Base-by-base conservation (phyloP, 2,113 vertebrate genomes). In the Scomber scombrus region DNA sequence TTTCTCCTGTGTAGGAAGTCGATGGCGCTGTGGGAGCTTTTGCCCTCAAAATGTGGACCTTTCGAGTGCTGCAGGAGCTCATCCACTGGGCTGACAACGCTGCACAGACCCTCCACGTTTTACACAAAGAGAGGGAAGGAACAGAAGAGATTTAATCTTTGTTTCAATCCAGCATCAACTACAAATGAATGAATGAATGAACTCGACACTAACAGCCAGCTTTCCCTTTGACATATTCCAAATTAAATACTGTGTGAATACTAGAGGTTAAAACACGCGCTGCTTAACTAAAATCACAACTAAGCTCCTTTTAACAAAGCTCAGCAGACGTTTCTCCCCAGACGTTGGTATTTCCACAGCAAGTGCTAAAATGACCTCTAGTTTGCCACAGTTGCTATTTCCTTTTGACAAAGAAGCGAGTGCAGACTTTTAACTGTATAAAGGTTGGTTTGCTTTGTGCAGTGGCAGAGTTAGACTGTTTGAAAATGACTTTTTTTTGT, bases 11-110 rank as follows among this genome's bases (percentile, higher is more conserved):
- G 46, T 47, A 94, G 94, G 94, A 92, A 80, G 71, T 88, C 0
- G 94, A 95, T 26, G 92, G 93, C 5, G 78, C 76, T 0, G 90
- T 89, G 13, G 94, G 92, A 29, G 71, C 60, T 23, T 95, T 95
- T 11, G 90, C 71, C 0, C 72, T 87, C 14, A 96, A 96, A 90
- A 66, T 95, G 81, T 96, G 95, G 95, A 95, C 92, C 70, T 93
- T 93, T 77, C 90, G 85, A 9, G 94, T 95, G 75, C 83, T 96
- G 71, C 85, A 90, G 89, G 95, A 96, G 85, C 88, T 96, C 2
- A 85, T 94, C 75, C 94, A 96, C 85, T 96, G 95, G 95, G 91
- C 94, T 0, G 88, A 94, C 63, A 92, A 91, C 1, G 95, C 95
- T 0, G 73, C 76, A 13, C 84, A 89, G 56, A 92, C 93, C 12